Conservation (phyloP, 1,140 invertebrate genomes). For the Monomorium pharaonis region DNA sequence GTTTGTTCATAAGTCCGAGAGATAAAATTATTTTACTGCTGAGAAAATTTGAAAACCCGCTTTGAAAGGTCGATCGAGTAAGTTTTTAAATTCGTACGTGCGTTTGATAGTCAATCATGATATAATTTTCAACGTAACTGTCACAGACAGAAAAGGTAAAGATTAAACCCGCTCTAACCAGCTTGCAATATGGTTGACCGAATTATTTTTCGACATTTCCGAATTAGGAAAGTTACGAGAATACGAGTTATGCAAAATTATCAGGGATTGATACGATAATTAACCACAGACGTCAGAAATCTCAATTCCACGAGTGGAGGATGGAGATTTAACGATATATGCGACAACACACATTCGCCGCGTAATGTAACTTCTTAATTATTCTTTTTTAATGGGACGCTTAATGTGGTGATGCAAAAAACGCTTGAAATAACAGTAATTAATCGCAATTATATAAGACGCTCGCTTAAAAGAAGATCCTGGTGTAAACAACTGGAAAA, state of each 20-base stretch:
- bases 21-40: too few relatives aligned
- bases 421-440: conserved; percentile 37
- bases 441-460: conserved; percentile 50
- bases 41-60: neutral
- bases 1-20: neutral
- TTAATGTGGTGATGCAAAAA: conserved; percentile 12
- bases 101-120: neutral
- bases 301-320: neutral
- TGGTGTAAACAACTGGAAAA: too few relatives aligned
- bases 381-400: neutral
- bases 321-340: neutral
- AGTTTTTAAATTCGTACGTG: conserved; percentile 1
- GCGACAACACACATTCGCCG: neutral
- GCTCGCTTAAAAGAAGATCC: conserved; percentile 37
- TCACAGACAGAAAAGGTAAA: conserved; percentile 1
- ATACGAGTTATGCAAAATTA: neutral
- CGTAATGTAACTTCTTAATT: neutral
- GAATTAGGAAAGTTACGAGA: conserved; percentile 7
- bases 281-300: neutral
- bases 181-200: neutral
- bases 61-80: neutral
- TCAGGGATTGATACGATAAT: neutral
- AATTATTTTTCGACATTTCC: conserved; percentile 14
- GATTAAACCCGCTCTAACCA: neutral
- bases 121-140: neutral